Evolutionary conservation across 2,797 vertebrate genomes (phyloP).

Genomic region (Cephalopachus bancanus): DNA sequence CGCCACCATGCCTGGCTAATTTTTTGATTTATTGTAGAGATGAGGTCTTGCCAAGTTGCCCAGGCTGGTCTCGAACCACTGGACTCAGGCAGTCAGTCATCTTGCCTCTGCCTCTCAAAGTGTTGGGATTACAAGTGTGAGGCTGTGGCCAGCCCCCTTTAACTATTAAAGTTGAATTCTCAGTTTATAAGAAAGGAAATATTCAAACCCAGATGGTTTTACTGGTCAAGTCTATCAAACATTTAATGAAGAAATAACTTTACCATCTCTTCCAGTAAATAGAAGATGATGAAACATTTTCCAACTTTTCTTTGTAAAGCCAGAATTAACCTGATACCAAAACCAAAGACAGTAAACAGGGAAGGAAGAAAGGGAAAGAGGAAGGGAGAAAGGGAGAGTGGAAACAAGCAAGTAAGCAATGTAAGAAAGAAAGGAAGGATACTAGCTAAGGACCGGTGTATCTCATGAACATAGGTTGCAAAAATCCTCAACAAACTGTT

Average conservation of each 20-base stretch:
- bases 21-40: too few relatives aligned
- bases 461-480: not conserved
- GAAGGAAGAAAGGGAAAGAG: not conserved
- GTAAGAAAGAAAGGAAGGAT: not conserved
- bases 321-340: too few relatives aligned
- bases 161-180: too few relatives aligned
- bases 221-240: not conserved
- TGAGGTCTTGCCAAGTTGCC: too few relatives aligned
- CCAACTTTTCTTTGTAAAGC: not conserved
- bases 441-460: not conserved
- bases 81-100: too few relatives aligned
- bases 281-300: not conserved
- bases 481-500: not conserved
- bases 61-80: too few relatives aligned
- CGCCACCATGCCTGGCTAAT: not conserved
- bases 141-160: too few relatives aligned
- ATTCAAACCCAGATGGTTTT: constrained; percentile 8
- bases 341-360: too few relatives aligned
- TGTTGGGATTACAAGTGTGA: too few relatives aligned
- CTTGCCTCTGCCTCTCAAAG: too few relatives aligned
- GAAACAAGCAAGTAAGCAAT: too few relatives aligned
- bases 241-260: not conserved
- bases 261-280: not conserved
- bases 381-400: too few relatives aligned
- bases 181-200: not conserved